Conservation (phyloP, 2,888 invertebrate genomes). For the Platycnemis pennipes region DNA sequence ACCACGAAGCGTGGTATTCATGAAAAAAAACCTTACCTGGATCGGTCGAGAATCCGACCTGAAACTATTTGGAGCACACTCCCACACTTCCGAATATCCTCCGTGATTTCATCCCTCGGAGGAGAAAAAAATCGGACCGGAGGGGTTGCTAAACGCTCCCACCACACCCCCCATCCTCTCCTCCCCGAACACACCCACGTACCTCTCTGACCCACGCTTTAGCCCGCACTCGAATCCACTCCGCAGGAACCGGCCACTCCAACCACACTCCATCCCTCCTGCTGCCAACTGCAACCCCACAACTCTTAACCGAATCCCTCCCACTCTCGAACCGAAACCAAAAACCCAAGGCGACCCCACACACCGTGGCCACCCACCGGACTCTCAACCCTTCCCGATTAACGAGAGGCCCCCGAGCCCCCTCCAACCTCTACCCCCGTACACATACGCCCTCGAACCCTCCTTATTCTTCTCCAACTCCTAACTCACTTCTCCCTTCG, state of each 20-base stretch:
- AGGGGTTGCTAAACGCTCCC: background rate
- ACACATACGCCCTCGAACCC: background rate
- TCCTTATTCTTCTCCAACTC: constrained; percentile 27
- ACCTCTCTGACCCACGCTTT: background rate
- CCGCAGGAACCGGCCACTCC: constrained; percentile 18
- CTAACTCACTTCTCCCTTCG: background rate
- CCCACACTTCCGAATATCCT: background rate
- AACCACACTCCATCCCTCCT: constrained; percentile 11
- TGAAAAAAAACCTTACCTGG: too few species aligned
- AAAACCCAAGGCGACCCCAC: constrained; percentile 24
- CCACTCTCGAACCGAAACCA: background rate
- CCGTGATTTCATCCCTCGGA: background rate
- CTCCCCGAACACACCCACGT: background rate
- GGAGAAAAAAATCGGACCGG: background rate
- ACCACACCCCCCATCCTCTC: background rate
- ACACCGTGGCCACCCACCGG: background rate
- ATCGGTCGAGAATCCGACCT: too few species aligned
- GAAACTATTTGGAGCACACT: too few species aligned
- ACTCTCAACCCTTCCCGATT: constrained; percentile 35
- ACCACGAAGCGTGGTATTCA: too few species aligned
- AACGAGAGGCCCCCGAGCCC: constrained; percentile 14
- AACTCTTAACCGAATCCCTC: background rate
- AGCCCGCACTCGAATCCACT: background rate
- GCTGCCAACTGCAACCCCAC: constrained; percentile 39
- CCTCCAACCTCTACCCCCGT: background rate